These are phyloP conservation scores for Rhodinocichla rosea DNA, from an alignment of 2,113 vertebrate species.

Conservation along the genomic window DNA sequence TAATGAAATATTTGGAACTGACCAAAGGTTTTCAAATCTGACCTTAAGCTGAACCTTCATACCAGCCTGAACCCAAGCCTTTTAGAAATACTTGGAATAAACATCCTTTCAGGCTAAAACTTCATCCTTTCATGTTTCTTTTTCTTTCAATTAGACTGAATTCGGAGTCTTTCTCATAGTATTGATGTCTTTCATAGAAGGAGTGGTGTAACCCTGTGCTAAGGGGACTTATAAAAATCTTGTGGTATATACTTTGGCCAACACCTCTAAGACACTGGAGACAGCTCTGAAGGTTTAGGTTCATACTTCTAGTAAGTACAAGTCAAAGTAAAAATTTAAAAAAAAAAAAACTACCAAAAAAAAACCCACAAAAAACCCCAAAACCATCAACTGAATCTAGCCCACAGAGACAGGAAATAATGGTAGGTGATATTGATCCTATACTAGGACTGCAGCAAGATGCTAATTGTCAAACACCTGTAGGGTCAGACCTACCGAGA, in stretches of 20 bases:
- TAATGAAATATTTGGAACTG: neutral
- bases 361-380: fast-evolving
- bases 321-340: neutral
- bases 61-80: neutral
- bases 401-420: neutral
- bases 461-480: neutral
- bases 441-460: neutral
- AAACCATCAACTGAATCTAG: neutral
- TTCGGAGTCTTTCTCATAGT: neutral
- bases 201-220: neutral
- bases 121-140: neutral
- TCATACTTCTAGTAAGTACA: neutral
- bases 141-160: neutral
- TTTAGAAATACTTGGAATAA: neutral
- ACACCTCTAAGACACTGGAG: neutral
- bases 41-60: neutral
- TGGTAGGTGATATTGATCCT: neutral
- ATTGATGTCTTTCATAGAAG: neutral
- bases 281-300: neutral
- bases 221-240: neutral
- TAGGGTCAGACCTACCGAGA: neutral
- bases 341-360: neutral
- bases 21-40: neutral
- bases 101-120: neutral
- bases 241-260: neutral